Conservation (phyloP, 2,113 vertebrate species). For the Ariopsis seemanni region DNA sequence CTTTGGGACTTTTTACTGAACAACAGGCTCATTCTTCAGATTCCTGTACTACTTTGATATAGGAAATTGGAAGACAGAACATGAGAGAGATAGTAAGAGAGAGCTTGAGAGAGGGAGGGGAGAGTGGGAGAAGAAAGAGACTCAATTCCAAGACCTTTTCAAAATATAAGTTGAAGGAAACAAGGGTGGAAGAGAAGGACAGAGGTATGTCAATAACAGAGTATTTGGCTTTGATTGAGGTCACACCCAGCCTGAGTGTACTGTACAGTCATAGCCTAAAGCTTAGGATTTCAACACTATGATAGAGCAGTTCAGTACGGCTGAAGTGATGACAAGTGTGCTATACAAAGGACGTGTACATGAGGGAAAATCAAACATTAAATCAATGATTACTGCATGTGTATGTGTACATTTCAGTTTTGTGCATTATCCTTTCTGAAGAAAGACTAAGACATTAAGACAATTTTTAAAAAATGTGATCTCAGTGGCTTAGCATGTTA, state of each 20-base stretch:
- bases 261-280: constrained; percentile 45
- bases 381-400: not conserved
- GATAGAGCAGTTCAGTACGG: constrained; percentile 20
- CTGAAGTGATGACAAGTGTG: constrained; percentile 3
- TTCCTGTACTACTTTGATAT: not conserved
- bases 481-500: too few species aligned
- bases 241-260: constrained; percentile 40
- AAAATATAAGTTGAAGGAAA: not conserved
- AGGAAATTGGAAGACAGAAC: not conserved
- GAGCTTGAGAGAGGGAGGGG: not conserved
- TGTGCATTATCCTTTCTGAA: not conserved
- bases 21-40: not conserved
- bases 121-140: not conserved
- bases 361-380: not conserved
- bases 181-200: not conserved
- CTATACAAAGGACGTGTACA: not conserved
- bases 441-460: not conserved
- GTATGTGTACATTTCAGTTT: not conserved
- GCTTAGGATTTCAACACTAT: constrained; percentile 36
- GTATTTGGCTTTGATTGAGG: constrained; percentile 20
- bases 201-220: not conserved
- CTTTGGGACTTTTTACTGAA: not conserved
- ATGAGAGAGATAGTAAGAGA: not conserved
- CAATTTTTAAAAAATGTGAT: not conserved
- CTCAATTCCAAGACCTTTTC: constrained; percentile 3